These are phyloP conservation scores for Acholoe squamosa DNA, from an alignment of 2,888 invertebrate genomes.

Conservation along the genomic window DNA sequence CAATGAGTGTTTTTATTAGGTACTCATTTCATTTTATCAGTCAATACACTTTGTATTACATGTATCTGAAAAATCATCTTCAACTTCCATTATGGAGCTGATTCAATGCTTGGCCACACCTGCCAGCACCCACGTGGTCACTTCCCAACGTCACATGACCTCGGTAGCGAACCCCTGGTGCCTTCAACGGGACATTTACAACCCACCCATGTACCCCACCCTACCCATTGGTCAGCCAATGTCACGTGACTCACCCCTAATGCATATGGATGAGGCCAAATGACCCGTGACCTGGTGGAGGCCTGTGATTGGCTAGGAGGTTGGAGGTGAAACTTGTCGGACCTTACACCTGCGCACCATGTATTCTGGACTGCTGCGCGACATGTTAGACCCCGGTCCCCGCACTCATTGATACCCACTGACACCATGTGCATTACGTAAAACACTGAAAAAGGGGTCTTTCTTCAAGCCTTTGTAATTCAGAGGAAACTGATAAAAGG, in stretches of 20 bases:
- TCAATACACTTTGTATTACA: no score
- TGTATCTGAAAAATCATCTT: no score
- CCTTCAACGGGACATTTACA: not conserved
- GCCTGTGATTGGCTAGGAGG: not conserved
- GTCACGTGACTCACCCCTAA: not conserved
- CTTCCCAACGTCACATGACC: not conserved
- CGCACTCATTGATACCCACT: no score
- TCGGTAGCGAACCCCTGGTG: not conserved
- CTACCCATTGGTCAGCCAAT: not conserved
- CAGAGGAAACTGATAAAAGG: no score
- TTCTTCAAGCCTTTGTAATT: no score
- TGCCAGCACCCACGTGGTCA: no score
- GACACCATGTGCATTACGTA: no score
- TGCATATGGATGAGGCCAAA: not conserved
- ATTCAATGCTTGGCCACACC: not conserved
- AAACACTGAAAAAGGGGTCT: no score
- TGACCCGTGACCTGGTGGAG: not conserved
- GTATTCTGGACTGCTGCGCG: not conserved
- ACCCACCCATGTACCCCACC: not conserved
- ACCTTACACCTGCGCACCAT: slow-evolving; percentile 13
- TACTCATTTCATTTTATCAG: no score
- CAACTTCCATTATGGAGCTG: no score
- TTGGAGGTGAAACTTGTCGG: not conserved
- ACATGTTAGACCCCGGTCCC: not conserved
- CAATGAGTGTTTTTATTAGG: no score